Evolutionary conservation across 2,888 invertebrate genomes (phyloP).

Genomic region (Chrysolina americana): DNA sequence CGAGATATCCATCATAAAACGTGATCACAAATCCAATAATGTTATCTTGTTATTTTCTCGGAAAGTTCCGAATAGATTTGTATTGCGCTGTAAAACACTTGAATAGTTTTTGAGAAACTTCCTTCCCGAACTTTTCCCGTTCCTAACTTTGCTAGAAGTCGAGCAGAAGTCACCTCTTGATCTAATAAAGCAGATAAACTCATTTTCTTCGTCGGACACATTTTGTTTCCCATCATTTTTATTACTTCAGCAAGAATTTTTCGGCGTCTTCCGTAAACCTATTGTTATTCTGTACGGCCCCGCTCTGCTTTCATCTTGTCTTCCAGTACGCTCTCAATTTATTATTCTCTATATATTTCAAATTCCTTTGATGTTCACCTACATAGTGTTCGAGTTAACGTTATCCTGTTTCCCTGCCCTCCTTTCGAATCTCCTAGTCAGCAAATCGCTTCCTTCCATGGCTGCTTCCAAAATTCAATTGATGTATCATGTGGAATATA

Average conservation of each 20-base stretch:
- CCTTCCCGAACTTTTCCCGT: slow-evolving; percentile 39
- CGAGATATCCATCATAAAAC: slow-evolving; percentile 12
- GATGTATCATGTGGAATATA: slow-evolving; percentile 35
- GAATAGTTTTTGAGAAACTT: slow-evolving; percentile 46
- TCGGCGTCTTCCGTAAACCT: slow-evolving; percentile 49
- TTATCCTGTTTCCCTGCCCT: slow-evolving; percentile 50
- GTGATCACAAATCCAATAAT: slow-evolving; percentile 29
- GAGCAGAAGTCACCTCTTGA: slow-evolving; percentile 47
- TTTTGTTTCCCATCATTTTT: slow-evolving; percentile 64
- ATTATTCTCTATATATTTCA: slow-evolving; percentile 65
- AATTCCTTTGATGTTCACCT: slow-evolving; percentile 64
- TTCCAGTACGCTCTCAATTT: slow-evolving; percentile 60
- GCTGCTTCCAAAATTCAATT: slow-evolving; percentile 42
- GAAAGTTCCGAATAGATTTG: slow-evolving; percentile 34
- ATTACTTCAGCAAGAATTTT: slow-evolving; percentile 60
- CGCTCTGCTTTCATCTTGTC: slow-evolving; percentile 61
- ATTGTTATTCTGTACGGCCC: slow-evolving; percentile 64
- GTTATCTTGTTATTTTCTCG: slow-evolving; percentile 23
- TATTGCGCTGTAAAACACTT: slow-evolving; percentile 46
- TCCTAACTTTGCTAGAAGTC: slow-evolving; percentile 40
- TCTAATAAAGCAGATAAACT: slow-evolving; percentile 58
- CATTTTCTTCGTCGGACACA: slow-evolving; percentile 58
- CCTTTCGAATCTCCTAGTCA: slow-evolving; percentile 55
- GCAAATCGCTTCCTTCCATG: slow-evolving; percentile 42
- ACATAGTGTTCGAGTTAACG: slow-evolving; percentile 53